Evolutionary conservation across 2,888 invertebrate genomes (phyloP).

Genomic region (Orthosia gracilis): DNA sequence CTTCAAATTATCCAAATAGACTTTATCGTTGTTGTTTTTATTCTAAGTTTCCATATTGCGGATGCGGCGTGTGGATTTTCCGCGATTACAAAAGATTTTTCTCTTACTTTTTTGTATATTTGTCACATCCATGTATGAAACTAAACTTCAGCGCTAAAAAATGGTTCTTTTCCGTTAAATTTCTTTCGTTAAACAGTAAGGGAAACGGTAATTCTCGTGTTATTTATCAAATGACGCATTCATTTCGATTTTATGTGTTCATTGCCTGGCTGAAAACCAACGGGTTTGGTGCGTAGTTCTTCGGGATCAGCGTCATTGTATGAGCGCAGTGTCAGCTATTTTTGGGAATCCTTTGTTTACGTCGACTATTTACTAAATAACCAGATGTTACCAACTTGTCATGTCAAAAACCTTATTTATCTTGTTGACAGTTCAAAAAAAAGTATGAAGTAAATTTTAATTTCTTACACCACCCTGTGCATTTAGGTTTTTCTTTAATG

Average conservation of each 20-base stretch:
- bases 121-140: not conserved
- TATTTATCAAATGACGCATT: constrained; percentile 73
- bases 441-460: not conserved
- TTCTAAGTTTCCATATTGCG: constrained; percentile 57
- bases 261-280: constrained; percentile 72
- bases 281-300: constrained; percentile 77
- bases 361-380: constrained; percentile 60
- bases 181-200: constrained; percentile 1
- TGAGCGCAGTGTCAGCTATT: constrained; percentile 71
- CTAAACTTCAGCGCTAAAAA: not conserved
- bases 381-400: constrained; percentile 46
- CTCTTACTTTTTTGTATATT: constrained; percentile 24
- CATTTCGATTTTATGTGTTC: constrained; percentile 70
- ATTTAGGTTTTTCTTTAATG: too few species aligned
- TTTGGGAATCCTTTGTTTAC: constrained; percentile 76
- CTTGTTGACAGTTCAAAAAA: constrained; percentile 39
- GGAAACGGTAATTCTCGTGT: constrained; percentile 39
- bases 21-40: constrained; percentile 52
- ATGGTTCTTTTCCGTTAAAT: constrained; percentile 28
- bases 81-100: constrained; percentile 44
- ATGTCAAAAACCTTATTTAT: constrained; percentile 34
- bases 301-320: constrained; percentile 71
- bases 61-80: constrained; percentile 67
- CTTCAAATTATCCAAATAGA: constrained; percentile 2
- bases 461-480: not conserved